These are phyloP conservation scores for Gastracanthus pulcherrimus DNA, from an alignment of 2,888 invertebrate genomes.

Conservation along the genomic window DNA sequence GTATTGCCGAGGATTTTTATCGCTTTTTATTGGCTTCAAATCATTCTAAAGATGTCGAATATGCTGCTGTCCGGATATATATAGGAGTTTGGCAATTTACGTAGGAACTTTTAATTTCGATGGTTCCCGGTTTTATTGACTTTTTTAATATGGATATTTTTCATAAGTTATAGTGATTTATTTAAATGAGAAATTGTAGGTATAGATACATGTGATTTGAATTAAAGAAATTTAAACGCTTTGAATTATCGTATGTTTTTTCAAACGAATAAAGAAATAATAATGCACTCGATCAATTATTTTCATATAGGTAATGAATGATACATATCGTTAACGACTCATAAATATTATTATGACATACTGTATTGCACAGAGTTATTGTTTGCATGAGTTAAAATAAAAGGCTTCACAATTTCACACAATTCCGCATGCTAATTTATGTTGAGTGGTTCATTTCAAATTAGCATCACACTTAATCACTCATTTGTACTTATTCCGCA, in stretches of 20 bases:
- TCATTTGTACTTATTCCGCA: neutral
- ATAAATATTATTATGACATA: neutral
- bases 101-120: constrained; percentile 28
- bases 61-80: neutral
- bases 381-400: neutral
- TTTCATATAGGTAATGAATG: neutral
- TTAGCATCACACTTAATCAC: neutral
- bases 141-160: too few relatives aligned
- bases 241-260: neutral
- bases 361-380: neutral
- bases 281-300: neutral
- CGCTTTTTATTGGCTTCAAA: constrained; percentile 54
- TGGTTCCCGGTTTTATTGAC: neutral
- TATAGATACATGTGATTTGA: too few relatives aligned
- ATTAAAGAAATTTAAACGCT: neutral
- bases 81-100: neutral
- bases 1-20: constrained; percentile 40
- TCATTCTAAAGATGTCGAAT: constrained; percentile 46
- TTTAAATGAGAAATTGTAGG: too few relatives aligned
- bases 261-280: neutral
- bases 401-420: neutral
- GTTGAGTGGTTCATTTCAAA: neutral
- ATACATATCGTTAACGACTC: neutral
- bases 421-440: neutral
- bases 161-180: too few relatives aligned